phyloP scores from a whole-genome alignment of 2,113 vertebrate genomes.

The Otus sunia region DNA sequence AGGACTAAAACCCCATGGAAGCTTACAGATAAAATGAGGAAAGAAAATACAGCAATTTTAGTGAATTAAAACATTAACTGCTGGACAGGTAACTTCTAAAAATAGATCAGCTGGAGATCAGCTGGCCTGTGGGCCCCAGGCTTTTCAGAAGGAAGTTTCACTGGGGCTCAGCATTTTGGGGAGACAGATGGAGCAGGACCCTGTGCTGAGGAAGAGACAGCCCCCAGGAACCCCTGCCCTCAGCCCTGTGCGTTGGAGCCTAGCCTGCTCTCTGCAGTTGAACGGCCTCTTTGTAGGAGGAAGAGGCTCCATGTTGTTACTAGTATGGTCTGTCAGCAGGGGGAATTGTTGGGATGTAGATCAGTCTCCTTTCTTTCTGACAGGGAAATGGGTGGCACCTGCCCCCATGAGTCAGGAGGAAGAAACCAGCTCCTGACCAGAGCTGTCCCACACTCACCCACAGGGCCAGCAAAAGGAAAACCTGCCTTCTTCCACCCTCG shows the following conservation, averaged over 20 bases:
- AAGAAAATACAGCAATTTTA: not conserved
- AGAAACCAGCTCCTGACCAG: not conserved
- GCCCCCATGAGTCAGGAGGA: not conserved
- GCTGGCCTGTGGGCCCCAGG: not conserved
- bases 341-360: not conserved
- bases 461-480: not conserved
- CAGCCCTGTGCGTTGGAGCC: not conserved
- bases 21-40: not conserved
- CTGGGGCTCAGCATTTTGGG: not conserved
- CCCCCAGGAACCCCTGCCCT: not conserved
- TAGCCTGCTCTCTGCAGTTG: fast-evolving
- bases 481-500: not conserved
- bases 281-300: not conserved
- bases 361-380: not conserved
- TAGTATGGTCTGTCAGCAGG: not conserved
- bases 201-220: not conserved
- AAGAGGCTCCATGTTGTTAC: not conserved
- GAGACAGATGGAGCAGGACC: not conserved
- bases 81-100: not conserved
- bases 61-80: not conserved
- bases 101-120: not conserved
- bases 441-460: not conserved
- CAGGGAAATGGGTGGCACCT: not conserved
- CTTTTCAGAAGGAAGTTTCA: not conserved
- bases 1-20: not conserved